These are phyloP conservation scores for Drosophila tristis DNA, from an alignment of 1,140 invertebrate species.

Conservation along the genomic window DNA sequence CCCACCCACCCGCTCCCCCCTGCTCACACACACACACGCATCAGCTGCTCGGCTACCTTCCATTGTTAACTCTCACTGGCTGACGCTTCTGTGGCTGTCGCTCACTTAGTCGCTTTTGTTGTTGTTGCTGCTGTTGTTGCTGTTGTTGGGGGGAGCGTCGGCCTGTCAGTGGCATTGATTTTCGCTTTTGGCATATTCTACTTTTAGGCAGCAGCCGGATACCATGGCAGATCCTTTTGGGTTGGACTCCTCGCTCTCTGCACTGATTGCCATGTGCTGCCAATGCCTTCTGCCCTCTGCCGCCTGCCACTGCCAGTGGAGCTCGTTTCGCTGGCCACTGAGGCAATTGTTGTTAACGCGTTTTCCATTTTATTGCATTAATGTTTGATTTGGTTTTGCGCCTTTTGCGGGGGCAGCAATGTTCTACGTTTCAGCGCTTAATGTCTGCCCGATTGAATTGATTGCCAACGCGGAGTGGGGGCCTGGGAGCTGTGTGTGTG, in stretches of 20 bases:
- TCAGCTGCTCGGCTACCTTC: slow-evolving; percentile 21
- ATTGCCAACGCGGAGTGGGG: slow-evolving; percentile 35
- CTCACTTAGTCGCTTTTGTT: slow-evolving; percentile 59
- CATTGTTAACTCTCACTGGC: slow-evolving; percentile 54
- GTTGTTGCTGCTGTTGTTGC: too few relatives aligned
- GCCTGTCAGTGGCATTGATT: slow-evolving; percentile 65
- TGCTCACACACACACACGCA: slow-evolving; percentile 25
- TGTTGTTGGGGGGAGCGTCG: slow-evolving; percentile 2
- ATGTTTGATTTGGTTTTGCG: slow-evolving; percentile 72
- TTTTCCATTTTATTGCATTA: slow-evolving; percentile 79
- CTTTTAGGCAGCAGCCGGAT: slow-evolving; percentile 47
- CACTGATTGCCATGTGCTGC: slow-evolving; percentile 45
- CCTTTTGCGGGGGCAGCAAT: slow-evolving; percentile 14
- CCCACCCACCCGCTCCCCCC: slow-evolving; percentile 14
- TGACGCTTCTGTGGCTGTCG: slow-evolving; percentile 54
- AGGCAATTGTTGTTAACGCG: slow-evolving; percentile 75
- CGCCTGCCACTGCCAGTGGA: slow-evolving; percentile 22
- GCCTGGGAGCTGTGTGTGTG: slow-evolving; percentile 1
- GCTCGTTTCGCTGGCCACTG: slow-evolving; percentile 36
- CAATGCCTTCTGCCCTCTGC: slow-evolving; percentile 22
- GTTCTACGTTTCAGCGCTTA: slow-evolving; percentile 23
- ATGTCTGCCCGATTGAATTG: slow-evolving; percentile 61
- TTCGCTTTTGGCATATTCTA: slow-evolving; percentile 70
- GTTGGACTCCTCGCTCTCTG: slow-evolving; percentile 31
- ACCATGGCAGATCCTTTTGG: background rate